These are phyloP conservation scores for Laothoe populi DNA, from an alignment of 2,888 invertebrate species.

Conservation along the genomic window DNA sequence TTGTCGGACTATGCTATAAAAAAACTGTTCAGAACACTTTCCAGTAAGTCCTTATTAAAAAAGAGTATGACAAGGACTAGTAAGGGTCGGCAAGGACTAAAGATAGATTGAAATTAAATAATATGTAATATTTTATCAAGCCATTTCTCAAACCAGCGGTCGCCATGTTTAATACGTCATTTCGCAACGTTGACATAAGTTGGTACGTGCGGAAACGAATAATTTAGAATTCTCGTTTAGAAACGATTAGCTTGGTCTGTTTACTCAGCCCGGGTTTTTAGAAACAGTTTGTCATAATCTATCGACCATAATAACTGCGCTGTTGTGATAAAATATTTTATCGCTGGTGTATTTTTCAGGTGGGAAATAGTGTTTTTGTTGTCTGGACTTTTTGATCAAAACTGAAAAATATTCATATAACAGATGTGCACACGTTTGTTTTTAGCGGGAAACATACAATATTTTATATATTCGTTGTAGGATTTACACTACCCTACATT, in stretches of 20 bases:
- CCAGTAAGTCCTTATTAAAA: no score
- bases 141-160: neutral
- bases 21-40: no score
- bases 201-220: conserved; percentile 21
- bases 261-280: neutral
- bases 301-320: neutral
- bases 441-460: no score
- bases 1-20: no score
- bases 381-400: no score
- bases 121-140: neutral
- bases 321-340: neutral
- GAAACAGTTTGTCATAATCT: conserved; percentile 1
- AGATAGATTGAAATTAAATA: neutral
- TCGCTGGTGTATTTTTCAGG: neutral
- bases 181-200: conserved; percentile 15
- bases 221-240: conserved; percentile 21
- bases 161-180: conserved; percentile 18
- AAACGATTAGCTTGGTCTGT: conserved; percentile 22
- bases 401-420: no score
- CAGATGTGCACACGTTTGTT: no score
- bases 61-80: no score
- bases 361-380: neutral
- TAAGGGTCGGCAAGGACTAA: no score
- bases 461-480: no score
- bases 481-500: no score